A percentile compares a stretch with the other conserved stretches of the same genome.
phyloP scores from a whole-genome alignment of 2,113 vertebrate species.

The Rhea americana region DNA sequence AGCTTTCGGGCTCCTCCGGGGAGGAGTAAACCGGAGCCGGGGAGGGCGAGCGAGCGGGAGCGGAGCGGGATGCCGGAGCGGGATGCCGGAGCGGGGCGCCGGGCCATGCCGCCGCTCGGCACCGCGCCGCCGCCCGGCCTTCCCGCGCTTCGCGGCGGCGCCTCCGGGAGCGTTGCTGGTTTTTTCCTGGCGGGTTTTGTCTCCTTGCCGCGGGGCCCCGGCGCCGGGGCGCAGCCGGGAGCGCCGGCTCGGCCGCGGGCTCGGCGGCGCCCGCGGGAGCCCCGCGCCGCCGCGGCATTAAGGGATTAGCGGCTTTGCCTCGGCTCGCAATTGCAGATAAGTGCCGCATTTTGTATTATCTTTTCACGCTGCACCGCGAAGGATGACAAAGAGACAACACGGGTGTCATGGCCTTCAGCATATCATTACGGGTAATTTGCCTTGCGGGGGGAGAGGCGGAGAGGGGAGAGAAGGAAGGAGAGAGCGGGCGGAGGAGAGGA shows the following conservation, averaged over 20 bases:
- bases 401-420: constrained; percentile 73
- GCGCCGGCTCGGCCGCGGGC: no score
- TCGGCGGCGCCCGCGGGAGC: constrained; percentile 16
- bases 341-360: constrained; percentile 73
- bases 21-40: constrained; percentile 54
- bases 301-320: constrained; percentile 78
- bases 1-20: constrained; percentile 46
- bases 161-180: no score
- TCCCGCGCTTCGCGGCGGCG: no score
- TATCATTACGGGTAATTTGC: constrained; percentile 77
- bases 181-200: no score
- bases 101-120: no score
- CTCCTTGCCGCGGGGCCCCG: no score
- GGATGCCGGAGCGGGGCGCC: no score
- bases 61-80: accelerated
- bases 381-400: constrained; percentile 73
- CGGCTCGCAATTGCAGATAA: constrained; percentile 75
- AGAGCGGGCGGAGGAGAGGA: constrained; percentile 16
- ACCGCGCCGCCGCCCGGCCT: no score
- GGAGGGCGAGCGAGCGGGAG: neutral
- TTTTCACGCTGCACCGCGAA: constrained; percentile 65
- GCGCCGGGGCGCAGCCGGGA: no score
- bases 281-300: constrained; percentile 69
- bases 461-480: constrained; percentile 24
- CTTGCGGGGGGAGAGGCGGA: constrained; percentile 27